Conservation (phyloP, 2,888 invertebrate species). For the Xestia ashworthii region DNA sequence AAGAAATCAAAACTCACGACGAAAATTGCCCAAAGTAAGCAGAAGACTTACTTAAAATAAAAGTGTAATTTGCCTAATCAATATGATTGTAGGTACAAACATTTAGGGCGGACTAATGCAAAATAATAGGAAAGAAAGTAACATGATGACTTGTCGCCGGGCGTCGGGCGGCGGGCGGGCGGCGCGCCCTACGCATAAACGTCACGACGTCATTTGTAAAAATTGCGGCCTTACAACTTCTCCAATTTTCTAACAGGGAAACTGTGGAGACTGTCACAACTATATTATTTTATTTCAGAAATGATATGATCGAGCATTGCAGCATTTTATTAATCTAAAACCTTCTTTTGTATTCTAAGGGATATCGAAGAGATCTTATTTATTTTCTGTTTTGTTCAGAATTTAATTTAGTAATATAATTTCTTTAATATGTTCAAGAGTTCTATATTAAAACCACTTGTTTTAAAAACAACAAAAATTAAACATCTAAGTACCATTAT, state of each 20-base stretch:
- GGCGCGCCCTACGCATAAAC: constrained; percentile 88
- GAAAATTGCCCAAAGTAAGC: constrained; percentile 34
- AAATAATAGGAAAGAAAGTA: constrained; percentile 89
- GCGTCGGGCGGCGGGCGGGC: constrained; percentile 66
- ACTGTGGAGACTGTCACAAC: constrained; percentile 69
- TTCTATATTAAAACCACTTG: neutral
- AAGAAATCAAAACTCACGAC: neutral
- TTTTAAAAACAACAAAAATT: neutral
- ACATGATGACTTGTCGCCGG: constrained; percentile 89
- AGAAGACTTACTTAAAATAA: constrained; percentile 50
- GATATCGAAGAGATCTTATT: constrained; percentile 5
- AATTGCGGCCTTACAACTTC: constrained; percentile 89
- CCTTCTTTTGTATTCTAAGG: constrained; percentile 14
- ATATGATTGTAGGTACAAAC: constrained; percentile 76
- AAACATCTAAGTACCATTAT: neutral
- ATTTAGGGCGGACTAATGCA: constrained; percentile 80
- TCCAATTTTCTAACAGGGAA: constrained; percentile 83
- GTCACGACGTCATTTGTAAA: constrained; percentile 91
- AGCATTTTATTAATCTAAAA: constrained; percentile 28
- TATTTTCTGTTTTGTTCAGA: constrained; percentile 1
- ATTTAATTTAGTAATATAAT: neutral
- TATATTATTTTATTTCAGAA: neutral
- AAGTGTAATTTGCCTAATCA: constrained; percentile 75
- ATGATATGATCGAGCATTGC: neutral
- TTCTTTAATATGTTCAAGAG: neutral